Conservation (phyloP, 1,140 invertebrate species). For the Eumeta japonica region DNA sequence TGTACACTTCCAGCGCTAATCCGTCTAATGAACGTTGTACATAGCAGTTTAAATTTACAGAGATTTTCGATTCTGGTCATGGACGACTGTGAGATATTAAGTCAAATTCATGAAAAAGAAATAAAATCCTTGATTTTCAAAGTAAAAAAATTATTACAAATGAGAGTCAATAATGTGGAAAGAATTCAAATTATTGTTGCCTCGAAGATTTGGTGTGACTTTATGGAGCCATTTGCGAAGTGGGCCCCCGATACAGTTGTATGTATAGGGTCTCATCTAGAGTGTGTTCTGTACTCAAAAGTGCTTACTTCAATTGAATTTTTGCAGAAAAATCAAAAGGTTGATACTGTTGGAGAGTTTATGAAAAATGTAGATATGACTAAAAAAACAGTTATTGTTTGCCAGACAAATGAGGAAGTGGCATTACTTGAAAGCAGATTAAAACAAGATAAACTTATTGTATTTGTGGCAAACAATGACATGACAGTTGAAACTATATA, state of each 20-base stretch:
- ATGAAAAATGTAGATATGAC: slow-evolving; percentile 23
- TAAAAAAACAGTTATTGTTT: slow-evolving; percentile 41
- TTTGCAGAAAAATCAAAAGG: slow-evolving; percentile 27
- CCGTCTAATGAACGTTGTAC: slow-evolving; percentile 25
- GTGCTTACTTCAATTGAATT: slow-evolving; percentile 31
- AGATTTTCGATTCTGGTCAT: slow-evolving; percentile 31
- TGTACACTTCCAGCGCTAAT: slow-evolving; percentile 29
- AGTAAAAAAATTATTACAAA: slow-evolving; percentile 32
- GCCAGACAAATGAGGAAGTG: slow-evolving; percentile 36
- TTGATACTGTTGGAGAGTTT: slow-evolving; percentile 25
- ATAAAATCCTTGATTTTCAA: slow-evolving; percentile 28
- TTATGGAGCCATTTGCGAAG: slow-evolving; percentile 33
- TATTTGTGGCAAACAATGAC: slow-evolving; percentile 28
- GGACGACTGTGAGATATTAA: slow-evolving; percentile 37
- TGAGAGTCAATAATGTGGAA: slow-evolving; percentile 27
- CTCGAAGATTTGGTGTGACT: slow-evolving; percentile 37
- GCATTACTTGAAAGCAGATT: slow-evolving; percentile 20
- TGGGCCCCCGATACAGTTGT: slow-evolving; percentile 37
- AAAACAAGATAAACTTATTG: slow-evolving; percentile 15
- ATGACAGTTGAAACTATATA: slow-evolving; percentile 40
- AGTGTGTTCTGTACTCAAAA: slow-evolving; percentile 46
- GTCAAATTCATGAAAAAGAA: slow-evolving; percentile 27
- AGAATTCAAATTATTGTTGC: slow-evolving; percentile 38
- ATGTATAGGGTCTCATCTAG: slow-evolving; percentile 41
- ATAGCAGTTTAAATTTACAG: slow-evolving; percentile 34